Evolutionary conservation across 2,888 invertebrate genomes (phyloP), one percentile per base, ranked within the genome.

Genomic region (Eretmocerus hayati): DNA sequence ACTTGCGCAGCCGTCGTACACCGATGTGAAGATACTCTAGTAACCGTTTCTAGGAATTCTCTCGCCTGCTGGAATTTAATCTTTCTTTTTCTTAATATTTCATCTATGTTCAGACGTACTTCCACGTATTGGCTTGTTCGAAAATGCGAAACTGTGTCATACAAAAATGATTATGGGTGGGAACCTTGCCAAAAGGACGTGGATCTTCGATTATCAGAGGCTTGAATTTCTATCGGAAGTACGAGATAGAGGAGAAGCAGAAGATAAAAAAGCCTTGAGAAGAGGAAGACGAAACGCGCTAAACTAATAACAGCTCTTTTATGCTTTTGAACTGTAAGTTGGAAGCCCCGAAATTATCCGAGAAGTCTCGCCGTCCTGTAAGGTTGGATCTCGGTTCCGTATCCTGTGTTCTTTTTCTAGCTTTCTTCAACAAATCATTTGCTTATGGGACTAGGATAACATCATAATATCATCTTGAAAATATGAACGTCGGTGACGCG

Each of bases 261-360:
- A 16, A 30, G 15, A 21, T 11, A 19, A 26, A 33, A 15, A 32
- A 21, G 37, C 11, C 23, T 23, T 31, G 16, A 39, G 15, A 9
- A 42, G 26, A 22, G 32, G 39, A 19, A 22, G 53, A 47, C 49
- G 47, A 49, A 52, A 48, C 40, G 22, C 48, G 43, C 23, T 52
- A 52, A 52, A 43, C 48, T 48, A 52, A 49, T 49, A 52, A 52
- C 52, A 49, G 49, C 49, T 49, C 46, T 53, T 49, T 49, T 47
- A 46, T 49, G 46, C 49, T 47, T 37, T 44, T 38, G 21, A 44
- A 44, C 40, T 47, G 33, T 18, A 19, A 47, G 46, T 46, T 45
- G 44, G 44, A 46, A 53, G 49, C 41, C 49, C 49, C 41, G 37
- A 44, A 53, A 49, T 53, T 53, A 47, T 35, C 46, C 42, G 35